Evolutionary conservation across 92 coral and sea anemone genomes (phyloP).

Genomic region (Nematostella vectensis): DNA sequence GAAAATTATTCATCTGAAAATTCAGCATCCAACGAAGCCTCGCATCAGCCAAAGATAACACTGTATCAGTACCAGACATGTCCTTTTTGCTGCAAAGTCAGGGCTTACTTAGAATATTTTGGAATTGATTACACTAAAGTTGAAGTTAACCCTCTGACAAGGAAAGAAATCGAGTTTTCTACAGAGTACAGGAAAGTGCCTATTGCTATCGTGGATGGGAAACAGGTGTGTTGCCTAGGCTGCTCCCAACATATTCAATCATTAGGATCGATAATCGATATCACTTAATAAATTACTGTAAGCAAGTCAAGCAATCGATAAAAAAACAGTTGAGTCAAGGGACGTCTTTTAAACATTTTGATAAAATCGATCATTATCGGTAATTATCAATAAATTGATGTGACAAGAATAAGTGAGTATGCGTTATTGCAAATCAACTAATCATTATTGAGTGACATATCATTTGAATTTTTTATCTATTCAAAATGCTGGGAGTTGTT

Average conservation of each 20-base stretch:
- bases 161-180: constrained; percentile 77
- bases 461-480: too few species aligned
- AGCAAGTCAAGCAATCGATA: too few species aligned
- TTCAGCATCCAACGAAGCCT: background rate
- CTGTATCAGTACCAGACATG: constrained; percentile 93
- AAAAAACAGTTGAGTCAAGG: too few species aligned
- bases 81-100: constrained; percentile 90
- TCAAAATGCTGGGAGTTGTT: too few species aligned
- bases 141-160: constrained; percentile 87
- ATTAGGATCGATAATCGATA: background rate
- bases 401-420: too few species aligned
- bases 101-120: constrained; percentile 81
- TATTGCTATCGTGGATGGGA: constrained; percentile 58
- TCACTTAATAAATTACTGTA: too few species aligned
- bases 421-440: too few species aligned
- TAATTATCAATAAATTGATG: too few species aligned
- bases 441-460: too few species aligned
- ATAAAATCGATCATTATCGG: too few species aligned
- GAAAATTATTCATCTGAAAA: background rate
- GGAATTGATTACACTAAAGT: constrained; percentile 76
- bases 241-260: background rate
- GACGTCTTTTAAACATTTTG: too few species aligned
- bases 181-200: constrained; percentile 84
- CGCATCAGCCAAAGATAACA: constrained; percentile 28
- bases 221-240: constrained; percentile 57